Conservation (phyloP, 2,797 vertebrate genomes). For the Poliocrania exsul region DNA sequence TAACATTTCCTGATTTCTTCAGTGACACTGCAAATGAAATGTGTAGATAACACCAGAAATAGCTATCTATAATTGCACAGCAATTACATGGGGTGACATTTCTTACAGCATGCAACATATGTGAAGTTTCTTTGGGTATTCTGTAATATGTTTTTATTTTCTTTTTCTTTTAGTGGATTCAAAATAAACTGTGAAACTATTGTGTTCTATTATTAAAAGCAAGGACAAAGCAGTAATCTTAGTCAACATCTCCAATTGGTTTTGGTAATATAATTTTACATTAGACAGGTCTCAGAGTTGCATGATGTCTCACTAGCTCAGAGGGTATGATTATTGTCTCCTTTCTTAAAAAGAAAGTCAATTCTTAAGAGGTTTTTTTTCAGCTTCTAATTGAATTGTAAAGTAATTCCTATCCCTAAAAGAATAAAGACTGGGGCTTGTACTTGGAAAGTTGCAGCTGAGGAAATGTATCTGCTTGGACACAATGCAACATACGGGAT, state of each 20-base stretch:
- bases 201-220: background rate
- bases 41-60: background rate
- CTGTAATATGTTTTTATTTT: background rate
- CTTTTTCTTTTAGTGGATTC: background rate
- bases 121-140: background rate
- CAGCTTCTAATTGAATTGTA: background rate
- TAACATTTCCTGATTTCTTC: background rate
- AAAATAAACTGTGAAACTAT: background rate
- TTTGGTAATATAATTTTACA: background rate
- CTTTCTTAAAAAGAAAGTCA: background rate
- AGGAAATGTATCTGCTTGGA: background rate
- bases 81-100: background rate
- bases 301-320: background rate
- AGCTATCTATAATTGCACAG: background rate
- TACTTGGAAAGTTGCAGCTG: background rate
- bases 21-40: background rate
- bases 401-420: background rate
- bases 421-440: background rate
- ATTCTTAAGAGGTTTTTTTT: background rate
- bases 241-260: background rate
- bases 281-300: background rate
- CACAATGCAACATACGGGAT: background rate
- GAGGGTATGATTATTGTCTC: background rate
- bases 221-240: background rate
- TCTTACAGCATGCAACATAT: background rate